These are phyloP conservation scores for Dipodomys ordii DNA, from an alignment of 2,113 vertebrate genomes.

Conservation along the genomic window DNA sequence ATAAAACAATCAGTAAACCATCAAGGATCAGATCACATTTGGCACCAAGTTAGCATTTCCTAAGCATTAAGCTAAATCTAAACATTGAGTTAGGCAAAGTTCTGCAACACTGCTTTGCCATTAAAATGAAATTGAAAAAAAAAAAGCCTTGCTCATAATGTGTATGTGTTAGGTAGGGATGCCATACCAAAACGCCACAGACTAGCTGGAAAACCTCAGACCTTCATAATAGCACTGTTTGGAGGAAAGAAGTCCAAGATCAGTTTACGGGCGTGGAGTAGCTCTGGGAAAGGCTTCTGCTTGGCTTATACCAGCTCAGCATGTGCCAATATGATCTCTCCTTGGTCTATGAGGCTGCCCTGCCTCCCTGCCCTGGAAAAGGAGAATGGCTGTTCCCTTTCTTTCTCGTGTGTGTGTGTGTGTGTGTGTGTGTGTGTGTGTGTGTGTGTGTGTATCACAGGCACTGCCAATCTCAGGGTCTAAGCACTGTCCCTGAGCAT, in stretches of 20 bases:
- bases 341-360: neutral
- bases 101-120: neutral
- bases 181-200: neutral
- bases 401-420: too few species aligned
- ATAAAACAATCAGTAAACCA: too few species aligned
- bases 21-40: neutral
- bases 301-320: neutral
- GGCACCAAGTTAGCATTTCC: neutral
- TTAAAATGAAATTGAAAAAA: neutral
- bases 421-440: neutral
- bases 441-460: too few species aligned
- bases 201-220: neutral
- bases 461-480: too few species aligned
- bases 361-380: neutral
- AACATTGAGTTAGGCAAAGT: conserved; percentile 21
- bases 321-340: neutral
- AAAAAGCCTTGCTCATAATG: neutral
- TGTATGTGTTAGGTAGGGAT: neutral
- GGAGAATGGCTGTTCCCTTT: neutral
- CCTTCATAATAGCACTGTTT: neutral
- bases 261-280: too few species aligned
- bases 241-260: neutral
- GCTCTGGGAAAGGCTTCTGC: neutral
- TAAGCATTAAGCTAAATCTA: neutral
- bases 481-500: too few species aligned